A percentile compares a stretch with the other conserved stretches of the same genome.
phyloP scores from a whole-genome alignment of 2,797 vertebrate species.

The Rousettus madagascariensis region DNA sequence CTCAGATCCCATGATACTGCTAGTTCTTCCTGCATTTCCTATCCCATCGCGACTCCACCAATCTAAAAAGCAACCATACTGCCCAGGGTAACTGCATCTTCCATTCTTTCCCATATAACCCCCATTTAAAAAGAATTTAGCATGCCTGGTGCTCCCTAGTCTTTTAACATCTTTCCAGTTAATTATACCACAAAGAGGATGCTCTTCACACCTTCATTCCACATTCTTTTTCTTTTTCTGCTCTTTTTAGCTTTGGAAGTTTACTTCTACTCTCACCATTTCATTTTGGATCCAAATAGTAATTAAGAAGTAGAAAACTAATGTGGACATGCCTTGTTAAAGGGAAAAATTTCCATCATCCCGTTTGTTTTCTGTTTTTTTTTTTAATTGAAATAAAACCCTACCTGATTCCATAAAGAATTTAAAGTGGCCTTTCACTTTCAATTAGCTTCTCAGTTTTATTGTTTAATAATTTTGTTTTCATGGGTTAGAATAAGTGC shows the following conservation, averaged over 20 bases:
- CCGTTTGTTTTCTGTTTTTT: neutral
- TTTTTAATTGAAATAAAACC: constrained; percentile 11
- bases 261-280: neutral
- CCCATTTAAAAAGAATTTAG: neutral
- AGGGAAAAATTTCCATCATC: neutral
- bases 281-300: constrained; percentile 10
- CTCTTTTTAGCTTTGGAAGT: neutral
- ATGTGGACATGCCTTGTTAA: neutral
- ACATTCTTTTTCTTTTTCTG: neutral
- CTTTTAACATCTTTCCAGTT: neutral
- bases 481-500: constrained; percentile 21
- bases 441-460: neutral
- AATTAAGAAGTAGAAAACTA: constrained; percentile 14
- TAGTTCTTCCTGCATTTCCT: neutral
- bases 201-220: neutral
- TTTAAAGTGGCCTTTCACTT: neutral
- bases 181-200: constrained; percentile 2
- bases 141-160: neutral
- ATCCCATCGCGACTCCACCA: neutral
- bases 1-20: neutral
- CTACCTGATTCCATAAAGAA: neutral
- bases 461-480: neutral
- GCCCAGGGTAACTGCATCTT: neutral
- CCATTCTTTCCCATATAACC: neutral
- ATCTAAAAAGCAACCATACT: neutral